Conservation (phyloP, 2,113 vertebrate genomes). For the Mustela nigripes region DNA sequence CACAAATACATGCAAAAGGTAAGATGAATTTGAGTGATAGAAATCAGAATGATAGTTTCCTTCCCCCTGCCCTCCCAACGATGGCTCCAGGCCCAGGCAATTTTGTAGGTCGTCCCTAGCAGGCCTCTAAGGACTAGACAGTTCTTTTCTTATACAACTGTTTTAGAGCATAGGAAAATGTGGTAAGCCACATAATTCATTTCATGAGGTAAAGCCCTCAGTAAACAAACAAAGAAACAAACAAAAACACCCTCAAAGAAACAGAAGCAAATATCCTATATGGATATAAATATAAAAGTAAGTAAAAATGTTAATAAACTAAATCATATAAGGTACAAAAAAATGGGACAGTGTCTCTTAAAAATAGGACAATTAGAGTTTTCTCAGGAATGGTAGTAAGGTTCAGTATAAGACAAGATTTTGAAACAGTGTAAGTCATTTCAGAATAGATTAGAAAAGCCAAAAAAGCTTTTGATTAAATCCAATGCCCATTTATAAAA, state of each 20-base stretch:
- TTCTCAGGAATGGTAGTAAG: neutral
- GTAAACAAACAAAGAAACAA: neutral
- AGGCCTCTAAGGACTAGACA: neutral
- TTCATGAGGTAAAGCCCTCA: neutral
- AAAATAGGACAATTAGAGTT: slow-evolving; percentile 2
- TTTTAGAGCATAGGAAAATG: neutral
- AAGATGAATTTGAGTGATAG: neutral
- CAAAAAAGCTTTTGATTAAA: neutral
- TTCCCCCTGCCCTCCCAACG: neutral
- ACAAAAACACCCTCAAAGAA: neutral
- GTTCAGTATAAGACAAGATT: neutral
- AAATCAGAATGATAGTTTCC: neutral
- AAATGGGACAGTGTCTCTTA: neutral
- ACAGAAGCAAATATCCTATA: neutral
- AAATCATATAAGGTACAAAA: neutral
- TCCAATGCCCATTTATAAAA: neutral
- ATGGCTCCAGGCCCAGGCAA: neutral
- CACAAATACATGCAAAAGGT: neutral
- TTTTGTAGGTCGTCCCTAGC: neutral
- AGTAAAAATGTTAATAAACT: neutral
- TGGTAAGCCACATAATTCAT: neutral
- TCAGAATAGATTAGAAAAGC: neutral
- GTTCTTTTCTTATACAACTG: neutral
- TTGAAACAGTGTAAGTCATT: neutral
- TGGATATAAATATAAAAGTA: neutral